phyloP scores from a whole-genome alignment of 2,113 vertebrate species.

The Pseudolaguvia tuberculata region DNA sequence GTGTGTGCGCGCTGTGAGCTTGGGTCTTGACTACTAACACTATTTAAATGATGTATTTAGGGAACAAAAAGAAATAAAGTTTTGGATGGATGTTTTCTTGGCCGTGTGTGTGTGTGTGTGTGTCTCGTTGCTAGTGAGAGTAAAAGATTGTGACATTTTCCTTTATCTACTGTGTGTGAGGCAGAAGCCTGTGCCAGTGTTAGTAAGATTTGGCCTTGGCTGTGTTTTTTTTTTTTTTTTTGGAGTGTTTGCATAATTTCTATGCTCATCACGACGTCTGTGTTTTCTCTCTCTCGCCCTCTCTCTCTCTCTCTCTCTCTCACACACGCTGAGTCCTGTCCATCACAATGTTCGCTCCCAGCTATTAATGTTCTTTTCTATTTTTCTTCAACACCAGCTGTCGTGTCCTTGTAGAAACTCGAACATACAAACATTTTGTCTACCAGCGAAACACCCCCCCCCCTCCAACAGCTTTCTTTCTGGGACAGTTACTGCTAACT shows the following conservation, averaged over 20 bases:
- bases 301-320: too few species aligned
- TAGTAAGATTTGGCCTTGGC: too few species aligned
- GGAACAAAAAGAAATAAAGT: conserved; percentile 6
- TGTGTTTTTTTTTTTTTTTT: too few species aligned
- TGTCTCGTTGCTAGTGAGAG: conserved; percentile 9
- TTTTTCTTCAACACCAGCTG: conserved; percentile 18
- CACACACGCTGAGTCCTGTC: conserved; percentile 5
- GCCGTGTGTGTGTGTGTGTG: neutral
- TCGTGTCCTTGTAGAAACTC: neutral
- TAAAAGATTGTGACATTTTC: too few species aligned
- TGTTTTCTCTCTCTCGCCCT: too few species aligned
- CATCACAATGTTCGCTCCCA: conserved; percentile 6
- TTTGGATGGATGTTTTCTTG: neutral
- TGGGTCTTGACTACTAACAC: neutral
- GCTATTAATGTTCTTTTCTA: conserved; percentile 23
- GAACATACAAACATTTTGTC: neutral
- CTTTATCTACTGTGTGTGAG: too few species aligned
- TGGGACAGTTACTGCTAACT: neutral
- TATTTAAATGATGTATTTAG: conserved; percentile 3
- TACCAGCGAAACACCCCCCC: too few species aligned
- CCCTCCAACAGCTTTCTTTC: neutral
- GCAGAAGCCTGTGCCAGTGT: too few species aligned
- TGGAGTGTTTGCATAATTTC: conserved; percentile 33
- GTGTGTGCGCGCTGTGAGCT: neutral
- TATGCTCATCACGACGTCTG: conserved; percentile 33